Percentiles rank a stretch among this genome's conserved stretches.
These are phyloP conservation scores for Aegypius monachus DNA, from an alignment of 2,113 vertebrate species.

Conservation along the genomic window DNA sequence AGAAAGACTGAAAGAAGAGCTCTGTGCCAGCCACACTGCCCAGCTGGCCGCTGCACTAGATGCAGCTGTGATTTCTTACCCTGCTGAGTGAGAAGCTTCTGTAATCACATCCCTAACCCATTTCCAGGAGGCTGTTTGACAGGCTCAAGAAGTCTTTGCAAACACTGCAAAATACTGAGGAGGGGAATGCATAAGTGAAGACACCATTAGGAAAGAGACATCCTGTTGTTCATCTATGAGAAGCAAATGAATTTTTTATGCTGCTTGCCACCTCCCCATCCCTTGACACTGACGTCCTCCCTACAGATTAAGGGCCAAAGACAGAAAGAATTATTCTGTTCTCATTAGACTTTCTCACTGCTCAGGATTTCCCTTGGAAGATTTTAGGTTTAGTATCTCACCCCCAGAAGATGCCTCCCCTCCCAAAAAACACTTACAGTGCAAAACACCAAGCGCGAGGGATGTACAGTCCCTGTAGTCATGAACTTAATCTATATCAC, in stretches of 20 bases:
- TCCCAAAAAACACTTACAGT: not conserved
- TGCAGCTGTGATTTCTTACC: not conserved
- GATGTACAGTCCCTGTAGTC: not conserved
- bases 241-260: not conserved
- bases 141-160: not conserved
- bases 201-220: not conserved
- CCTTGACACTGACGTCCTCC: not conserved
- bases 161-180: not conserved
- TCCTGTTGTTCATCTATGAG: not conserved
- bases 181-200: not conserved
- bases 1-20: not conserved
- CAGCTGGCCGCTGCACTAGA: not conserved
- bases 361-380: not conserved
- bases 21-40: not conserved
- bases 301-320: not conserved
- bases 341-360: not conserved
- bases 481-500: not conserved
- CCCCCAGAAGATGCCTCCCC: not conserved
- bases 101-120: not conserved
- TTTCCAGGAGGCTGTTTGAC: not conserved
- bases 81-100: not conserved
- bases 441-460: not conserved
- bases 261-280: not conserved
- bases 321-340: not conserved
- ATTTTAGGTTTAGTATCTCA: not conserved